These are phyloP conservation scores for Sceloporus tristichus DNA, from an alignment of 2,113 vertebrate species.

Conservation along the genomic window DNA sequence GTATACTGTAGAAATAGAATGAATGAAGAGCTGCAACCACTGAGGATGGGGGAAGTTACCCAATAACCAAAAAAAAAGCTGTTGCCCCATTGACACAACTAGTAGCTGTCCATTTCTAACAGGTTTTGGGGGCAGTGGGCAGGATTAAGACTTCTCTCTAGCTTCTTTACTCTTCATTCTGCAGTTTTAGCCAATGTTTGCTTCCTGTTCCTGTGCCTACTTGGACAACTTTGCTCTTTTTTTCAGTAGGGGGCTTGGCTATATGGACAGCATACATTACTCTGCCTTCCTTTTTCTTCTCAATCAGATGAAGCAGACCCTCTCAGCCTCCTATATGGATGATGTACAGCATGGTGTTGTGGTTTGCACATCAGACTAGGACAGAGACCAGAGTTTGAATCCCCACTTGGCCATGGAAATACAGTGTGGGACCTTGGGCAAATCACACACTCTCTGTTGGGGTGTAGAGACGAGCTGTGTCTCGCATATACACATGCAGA, in stretches of 20 bases:
- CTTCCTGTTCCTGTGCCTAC: not conserved
- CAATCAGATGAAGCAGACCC: not conserved
- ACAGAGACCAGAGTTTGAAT: no score
- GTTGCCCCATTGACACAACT: not conserved
- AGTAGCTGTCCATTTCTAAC: not conserved
- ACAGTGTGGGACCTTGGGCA: no score
- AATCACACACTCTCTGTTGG: no score
- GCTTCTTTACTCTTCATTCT: not conserved
- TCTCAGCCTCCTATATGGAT: not conserved
- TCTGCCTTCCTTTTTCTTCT: not conserved
- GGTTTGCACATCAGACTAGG: no score
- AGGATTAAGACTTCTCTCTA: not conserved
- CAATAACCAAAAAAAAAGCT: not conserved
- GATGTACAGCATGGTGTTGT: not conserved
- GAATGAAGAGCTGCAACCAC: not conserved
- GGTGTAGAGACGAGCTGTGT: no score
- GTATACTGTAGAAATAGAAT: not conserved
- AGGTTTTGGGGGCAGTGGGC: no score
- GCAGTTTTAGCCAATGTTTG: no score
- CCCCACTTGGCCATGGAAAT: no score
- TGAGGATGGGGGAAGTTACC: not conserved
- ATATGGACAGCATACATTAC: not conserved
- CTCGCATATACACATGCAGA: no score
- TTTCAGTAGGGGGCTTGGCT: no score
- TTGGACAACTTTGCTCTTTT: not conserved